phyloP scores from a whole-genome alignment of 2,113 vertebrate species.

The Nothoprocta pentlandii region DNA sequence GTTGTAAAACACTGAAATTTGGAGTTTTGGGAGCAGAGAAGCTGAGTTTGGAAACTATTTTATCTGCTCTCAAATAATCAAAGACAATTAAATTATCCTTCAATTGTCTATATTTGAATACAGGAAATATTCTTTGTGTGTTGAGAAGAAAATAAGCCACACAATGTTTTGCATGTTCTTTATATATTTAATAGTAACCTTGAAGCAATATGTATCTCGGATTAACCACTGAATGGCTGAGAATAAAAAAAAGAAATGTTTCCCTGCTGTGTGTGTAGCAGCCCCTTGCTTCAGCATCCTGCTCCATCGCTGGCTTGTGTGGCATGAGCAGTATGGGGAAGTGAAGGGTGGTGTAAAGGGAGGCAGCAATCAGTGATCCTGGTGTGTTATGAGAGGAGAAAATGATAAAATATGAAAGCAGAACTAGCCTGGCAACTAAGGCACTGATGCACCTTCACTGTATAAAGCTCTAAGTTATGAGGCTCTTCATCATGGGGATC shows the following conservation, averaged over 20 bases:
- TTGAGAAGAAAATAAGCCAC: neutral
- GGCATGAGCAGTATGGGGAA: neutral
- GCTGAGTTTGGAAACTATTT: neutral
- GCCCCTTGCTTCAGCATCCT: neutral
- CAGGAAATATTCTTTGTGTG: neutral
- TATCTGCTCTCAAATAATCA: neutral
- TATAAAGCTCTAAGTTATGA: rapidly evolving
- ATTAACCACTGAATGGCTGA: neutral
- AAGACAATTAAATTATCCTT: neutral
- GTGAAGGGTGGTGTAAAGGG: neutral
- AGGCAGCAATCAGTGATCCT: neutral
- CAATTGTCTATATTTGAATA: too few relatives aligned
- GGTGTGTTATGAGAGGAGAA: neutral
- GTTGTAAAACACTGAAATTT: neutral
- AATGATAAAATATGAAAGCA: neutral
- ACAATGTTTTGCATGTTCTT: neutral
- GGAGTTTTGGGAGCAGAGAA: neutral
- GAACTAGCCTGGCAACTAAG: neutral
- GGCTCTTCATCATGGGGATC: neutral
- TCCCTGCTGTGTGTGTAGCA: neutral
- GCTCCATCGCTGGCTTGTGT: neutral
- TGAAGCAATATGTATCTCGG: neutral
- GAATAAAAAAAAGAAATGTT: neutral
- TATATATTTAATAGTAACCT: neutral
- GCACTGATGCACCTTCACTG: neutral